Conservation (phyloP, 2,113 vertebrate species). For the Nettapus auritus region DNA sequence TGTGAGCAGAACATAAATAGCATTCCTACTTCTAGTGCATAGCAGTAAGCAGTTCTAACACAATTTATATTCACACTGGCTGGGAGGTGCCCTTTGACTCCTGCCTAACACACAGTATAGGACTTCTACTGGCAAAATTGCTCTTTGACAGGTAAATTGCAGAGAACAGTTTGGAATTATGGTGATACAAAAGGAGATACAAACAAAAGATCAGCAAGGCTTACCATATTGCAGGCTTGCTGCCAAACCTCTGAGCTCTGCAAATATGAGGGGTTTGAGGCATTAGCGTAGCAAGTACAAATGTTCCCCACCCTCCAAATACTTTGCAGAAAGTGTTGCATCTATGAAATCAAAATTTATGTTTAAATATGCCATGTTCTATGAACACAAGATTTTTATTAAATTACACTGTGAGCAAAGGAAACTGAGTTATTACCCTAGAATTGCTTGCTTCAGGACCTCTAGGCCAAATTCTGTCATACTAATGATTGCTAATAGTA, state of each 20-base stretch:
- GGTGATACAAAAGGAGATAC: background rate
- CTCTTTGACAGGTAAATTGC: background rate
- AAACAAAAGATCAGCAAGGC: background rate
- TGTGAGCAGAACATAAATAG: background rate
- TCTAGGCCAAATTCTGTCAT: background rate
- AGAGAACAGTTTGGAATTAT: background rate
- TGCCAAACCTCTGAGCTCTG: background rate
- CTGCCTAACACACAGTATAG: background rate
- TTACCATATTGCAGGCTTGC: background rate
- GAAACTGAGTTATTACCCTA: background rate
- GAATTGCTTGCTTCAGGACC: background rate
- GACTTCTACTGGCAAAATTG: background rate
- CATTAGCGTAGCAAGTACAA: background rate
- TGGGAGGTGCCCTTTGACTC: background rate
- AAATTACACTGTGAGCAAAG: background rate
- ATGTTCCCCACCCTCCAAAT: background rate
- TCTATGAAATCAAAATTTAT: background rate
- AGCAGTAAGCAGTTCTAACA: background rate
- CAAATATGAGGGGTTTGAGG: background rate
- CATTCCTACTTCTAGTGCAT: background rate
- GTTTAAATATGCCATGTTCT: background rate
- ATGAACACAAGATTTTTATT: background rate
- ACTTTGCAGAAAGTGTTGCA: background rate
- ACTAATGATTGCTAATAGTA: background rate
- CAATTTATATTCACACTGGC: rapidly evolving